These are phyloP conservation scores for Corapipo altera DNA, from an alignment of 2,113 vertebrate genomes.

Conservation along the genomic window DNA sequence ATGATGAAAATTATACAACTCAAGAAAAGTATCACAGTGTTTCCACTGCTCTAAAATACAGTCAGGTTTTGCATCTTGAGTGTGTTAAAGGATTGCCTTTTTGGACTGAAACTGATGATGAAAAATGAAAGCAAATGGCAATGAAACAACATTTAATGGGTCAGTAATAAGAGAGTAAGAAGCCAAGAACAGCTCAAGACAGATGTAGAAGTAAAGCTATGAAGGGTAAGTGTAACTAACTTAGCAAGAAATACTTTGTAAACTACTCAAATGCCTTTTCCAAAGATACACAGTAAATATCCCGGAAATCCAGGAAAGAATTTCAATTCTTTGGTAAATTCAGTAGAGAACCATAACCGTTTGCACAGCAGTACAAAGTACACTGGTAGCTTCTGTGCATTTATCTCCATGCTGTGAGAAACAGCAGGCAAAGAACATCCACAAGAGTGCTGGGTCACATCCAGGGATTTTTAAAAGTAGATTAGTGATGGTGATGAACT, in stretches of 20 bases:
- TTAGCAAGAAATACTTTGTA: not conserved
- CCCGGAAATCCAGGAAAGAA: not conserved
- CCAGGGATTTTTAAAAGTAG: not conserved
- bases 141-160: not conserved
- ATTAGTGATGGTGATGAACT: not conserved
- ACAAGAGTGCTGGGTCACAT: not conserved
- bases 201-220: not conserved
- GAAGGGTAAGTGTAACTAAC: not conserved
- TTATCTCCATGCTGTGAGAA: not conserved
- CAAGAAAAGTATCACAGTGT: not conserved
- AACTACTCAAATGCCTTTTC: not conserved
- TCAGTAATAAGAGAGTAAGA: not conserved
- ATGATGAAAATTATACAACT: not conserved
- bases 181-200: not conserved
- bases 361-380: not conserved
- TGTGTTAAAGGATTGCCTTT: not conserved
- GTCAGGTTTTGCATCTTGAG: not conserved
- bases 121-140: not conserved
- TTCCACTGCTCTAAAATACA: not conserved
- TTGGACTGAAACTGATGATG: not conserved
- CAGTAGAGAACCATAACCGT: not conserved
- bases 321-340: not conserved
- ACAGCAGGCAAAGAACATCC: not conserved
- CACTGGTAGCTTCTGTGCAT: not conserved
- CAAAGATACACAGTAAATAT: not conserved